Conservation (phyloP, 2,888 invertebrate genomes). For the Zeuzera pyrina region DNA sequence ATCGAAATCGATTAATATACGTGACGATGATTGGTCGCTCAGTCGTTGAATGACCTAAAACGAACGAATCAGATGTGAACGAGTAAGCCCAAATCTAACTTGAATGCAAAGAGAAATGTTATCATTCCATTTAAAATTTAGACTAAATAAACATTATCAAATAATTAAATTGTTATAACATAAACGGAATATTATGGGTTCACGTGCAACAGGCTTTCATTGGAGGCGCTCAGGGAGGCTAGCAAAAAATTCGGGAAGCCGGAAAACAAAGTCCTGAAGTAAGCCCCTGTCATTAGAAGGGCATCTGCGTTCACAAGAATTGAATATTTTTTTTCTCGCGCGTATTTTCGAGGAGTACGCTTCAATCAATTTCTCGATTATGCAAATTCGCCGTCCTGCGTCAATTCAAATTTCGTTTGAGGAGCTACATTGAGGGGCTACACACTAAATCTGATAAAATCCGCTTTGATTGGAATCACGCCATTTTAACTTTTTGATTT, state of each 20-base stretch:
- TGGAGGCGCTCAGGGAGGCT: slow-evolving; percentile 11
- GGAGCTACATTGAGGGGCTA: no score
- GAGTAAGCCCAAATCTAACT: no score
- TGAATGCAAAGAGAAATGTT: no score
- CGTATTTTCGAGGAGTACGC: slow-evolving; percentile 48
- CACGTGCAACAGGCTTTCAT: slow-evolving; percentile 20
- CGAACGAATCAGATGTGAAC: no score
- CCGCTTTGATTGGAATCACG: slow-evolving; percentile 38
- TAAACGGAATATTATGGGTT: no score
- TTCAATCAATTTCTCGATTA: slow-evolving; percentile 68
- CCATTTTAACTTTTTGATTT: slow-evolving; percentile 35
- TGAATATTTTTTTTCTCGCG: slow-evolving; percentile 41
- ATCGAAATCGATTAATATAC: no score
- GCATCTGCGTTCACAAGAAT: slow-evolving; percentile 46
- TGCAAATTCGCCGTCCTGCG: slow-evolving; percentile 45
- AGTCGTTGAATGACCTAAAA: no score
- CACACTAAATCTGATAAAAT: slow-evolving; percentile 38
- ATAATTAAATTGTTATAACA: no score
- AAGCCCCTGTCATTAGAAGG: slow-evolving; percentile 42
- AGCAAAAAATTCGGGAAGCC: slow-evolving; percentile 14
- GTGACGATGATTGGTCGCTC: no score
- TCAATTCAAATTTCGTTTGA: slow-evolving; percentile 37
- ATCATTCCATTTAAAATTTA: no score
- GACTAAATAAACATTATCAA: no score
- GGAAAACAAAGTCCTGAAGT: slow-evolving; percentile 25